Base-by-base conservation (phyloP, 2,888 invertebrate genomes). In the Dioctria rufipes region DNA sequence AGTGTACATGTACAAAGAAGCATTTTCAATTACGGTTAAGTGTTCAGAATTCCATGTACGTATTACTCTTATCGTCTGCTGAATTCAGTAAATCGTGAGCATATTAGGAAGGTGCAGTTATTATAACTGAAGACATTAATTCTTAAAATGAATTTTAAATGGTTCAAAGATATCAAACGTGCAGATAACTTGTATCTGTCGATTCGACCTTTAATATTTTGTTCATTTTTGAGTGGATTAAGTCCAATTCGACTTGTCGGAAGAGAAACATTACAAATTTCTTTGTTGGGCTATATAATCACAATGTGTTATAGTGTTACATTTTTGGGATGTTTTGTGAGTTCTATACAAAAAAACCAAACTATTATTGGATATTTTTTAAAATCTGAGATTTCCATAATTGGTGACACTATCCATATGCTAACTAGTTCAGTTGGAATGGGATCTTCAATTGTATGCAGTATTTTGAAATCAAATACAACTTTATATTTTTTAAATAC, bases 311-410 rank as follows among this genome's bases (percentile, higher is more conserved):
- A 51, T 39, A 49, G 25, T 5, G 11, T 11, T 5, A 6, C 39
- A n/a, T 69, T 69, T 51, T 51, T 1, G 11, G 39, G 11, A 37
- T 69, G 49, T 46, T 69, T 25, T n/a, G 3, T 51, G 25, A 39
- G 42, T 39, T 40, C 39, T 9, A 13, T 51, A 2, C 51, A 37
- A 11, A 54, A 25, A 11, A 4, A 25, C 13, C 37, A 51, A 39
- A 40, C 88, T 0, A 86, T 88, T 37, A 86, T 88, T 25, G 87
- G 87, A 1, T 88, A 88, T 66, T 87, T 88, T 60, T 86, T 88
- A 69, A 86, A 87, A 81, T 88, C 88, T 0, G 85, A 88, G 43
- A 86, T 88, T 80, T 87, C 89, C 3, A 85, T 85, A 40, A 82
- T 88, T 4, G 88, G 88, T 5, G 87, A 88, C 83, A 87, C 86